Percentiles rank a stretch among this genome's conserved stretches.
Conservation (phyloP, 2,113 vertebrate genomes). For the Lophotis ruficrista region DNA sequence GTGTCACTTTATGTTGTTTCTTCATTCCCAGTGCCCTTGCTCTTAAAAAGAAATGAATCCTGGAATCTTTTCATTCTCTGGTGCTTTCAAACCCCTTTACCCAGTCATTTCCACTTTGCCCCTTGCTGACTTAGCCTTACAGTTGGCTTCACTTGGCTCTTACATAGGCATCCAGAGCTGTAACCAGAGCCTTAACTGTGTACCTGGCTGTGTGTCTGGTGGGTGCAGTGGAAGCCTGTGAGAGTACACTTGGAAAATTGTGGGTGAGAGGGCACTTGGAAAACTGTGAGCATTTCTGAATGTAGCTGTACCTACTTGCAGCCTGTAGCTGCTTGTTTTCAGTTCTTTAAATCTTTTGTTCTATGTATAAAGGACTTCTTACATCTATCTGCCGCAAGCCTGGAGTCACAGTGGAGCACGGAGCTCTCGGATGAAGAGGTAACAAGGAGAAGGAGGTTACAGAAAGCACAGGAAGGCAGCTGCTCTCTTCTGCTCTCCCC, state of each 20-base stretch:
- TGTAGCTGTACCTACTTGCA: not conserved
- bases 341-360: slow-evolving; percentile 74
- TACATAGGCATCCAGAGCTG: not conserved
- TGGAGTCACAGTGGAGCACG: slow-evolving; percentile 75
- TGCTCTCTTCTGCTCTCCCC: not conserved
- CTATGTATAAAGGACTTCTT: slow-evolving; percentile 86
- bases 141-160: not conserved
- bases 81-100: not conserved
- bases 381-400: slow-evolving; percentile 81
- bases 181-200: not conserved
- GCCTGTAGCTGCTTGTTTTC: not conserved
- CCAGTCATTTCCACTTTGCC: not conserved
- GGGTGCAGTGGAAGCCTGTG: not conserved
- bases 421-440: slow-evolving; percentile 81
- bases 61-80: not conserved
- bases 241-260: not conserved
- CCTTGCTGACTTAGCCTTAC: not conserved
- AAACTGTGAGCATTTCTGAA: not conserved
- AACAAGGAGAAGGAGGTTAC: slow-evolving; percentile 52
- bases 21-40: not conserved
- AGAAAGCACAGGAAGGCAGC: not conserved
- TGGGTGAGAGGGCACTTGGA: not conserved
- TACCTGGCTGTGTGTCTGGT: not conserved
- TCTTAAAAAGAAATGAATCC: not conserved
- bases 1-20: not conserved